phyloP scores from a whole-genome alignment of 2,888 invertebrate species.

The Dexiosoma caninum region DNA sequence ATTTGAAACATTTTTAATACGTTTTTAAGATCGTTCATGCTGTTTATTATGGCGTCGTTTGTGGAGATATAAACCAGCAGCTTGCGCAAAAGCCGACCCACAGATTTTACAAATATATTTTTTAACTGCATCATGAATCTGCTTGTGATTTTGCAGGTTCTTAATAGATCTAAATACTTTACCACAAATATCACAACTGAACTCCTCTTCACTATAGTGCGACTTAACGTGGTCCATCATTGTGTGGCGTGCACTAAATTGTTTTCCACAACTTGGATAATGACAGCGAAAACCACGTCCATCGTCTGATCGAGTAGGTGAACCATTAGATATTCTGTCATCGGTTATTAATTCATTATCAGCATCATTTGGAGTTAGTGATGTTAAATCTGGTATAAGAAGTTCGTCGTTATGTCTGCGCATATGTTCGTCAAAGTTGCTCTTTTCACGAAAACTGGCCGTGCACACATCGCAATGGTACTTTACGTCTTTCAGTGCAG shows the following conservation, averaged over 20 bases:
- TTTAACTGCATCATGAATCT: conserved; percentile 74
- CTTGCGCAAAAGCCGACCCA: conserved; percentile 76
- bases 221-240: conserved; percentile 71
- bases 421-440: conserved; percentile 73
- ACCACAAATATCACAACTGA: conserved; percentile 73
- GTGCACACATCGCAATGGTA: conserved; percentile 73
- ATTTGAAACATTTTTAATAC: not conserved
- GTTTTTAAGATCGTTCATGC: conserved; percentile 41
- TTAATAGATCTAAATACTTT: conserved; percentile 75
- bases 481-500: conserved; percentile 68
- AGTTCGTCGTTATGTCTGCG: conserved; percentile 74
- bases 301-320: conserved; percentile 48
- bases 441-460: conserved; percentile 73
- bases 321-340: conserved; percentile 33
- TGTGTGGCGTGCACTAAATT: conserved; percentile 69
- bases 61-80: conserved; percentile 75
- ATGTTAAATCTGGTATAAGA: conserved; percentile 67
- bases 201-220: conserved; percentile 73
- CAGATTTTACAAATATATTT: conserved; percentile 75
- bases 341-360: conserved; percentile 50
- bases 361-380: conserved; percentile 54
- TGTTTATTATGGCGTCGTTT: conserved; percentile 73
- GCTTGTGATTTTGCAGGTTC: conserved; percentile 75
- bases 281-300: conserved; percentile 68
- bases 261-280: conserved; percentile 71